Percentiles rank a stretch among this genome's conserved stretches.
phyloP scores from a whole-genome alignment of 2,113 vertebrate genomes.

The Ageneiosus marmoratus region DNA sequence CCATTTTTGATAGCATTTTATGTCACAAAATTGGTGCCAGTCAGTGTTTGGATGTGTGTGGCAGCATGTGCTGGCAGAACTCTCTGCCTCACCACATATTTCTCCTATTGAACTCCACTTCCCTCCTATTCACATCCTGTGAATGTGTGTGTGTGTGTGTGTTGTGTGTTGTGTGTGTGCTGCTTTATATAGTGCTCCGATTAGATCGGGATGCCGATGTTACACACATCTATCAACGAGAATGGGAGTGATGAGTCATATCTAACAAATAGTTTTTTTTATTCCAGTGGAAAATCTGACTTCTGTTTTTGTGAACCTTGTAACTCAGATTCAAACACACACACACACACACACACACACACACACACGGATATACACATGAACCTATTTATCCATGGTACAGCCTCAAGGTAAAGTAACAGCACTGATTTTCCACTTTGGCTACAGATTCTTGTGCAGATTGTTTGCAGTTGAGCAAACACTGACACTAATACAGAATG shows the following conservation, averaged over 20 bases:
- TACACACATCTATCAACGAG: not conserved
- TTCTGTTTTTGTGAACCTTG: not conserved
- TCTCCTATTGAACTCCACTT: conserved; percentile 2
- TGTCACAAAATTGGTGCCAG: conserved; percentile 4
- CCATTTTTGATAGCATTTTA: not conserved
- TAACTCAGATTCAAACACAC: not conserved
- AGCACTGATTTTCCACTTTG: conserved; percentile 15
- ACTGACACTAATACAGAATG: not conserved
- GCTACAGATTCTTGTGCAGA: not conserved
- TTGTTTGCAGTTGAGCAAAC: not conserved
- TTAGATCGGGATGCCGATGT: not conserved
- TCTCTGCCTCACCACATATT: not conserved
- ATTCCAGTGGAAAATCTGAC: conserved; percentile 24
- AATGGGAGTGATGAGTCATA: conserved; percentile 10
- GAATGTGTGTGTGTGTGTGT: conserved; percentile 1
- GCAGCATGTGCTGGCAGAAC: conserved; percentile 15
- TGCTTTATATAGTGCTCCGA: not conserved
- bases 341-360: conserved; percentile 4
- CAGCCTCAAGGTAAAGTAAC: not conserved
- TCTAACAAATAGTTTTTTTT: not conserved
- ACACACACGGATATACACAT: not conserved
- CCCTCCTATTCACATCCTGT: not conserved
- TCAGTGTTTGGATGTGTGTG: conserved; percentile 2
- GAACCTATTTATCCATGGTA: not conserved
- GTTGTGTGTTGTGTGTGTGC: no score